Percentiles rank a stretch among this genome's conserved stretches.
These are phyloP conservation scores for Gari tellinella DNA, from an alignment of 2,888 invertebrate genomes.

Conservation along the genomic window DNA sequence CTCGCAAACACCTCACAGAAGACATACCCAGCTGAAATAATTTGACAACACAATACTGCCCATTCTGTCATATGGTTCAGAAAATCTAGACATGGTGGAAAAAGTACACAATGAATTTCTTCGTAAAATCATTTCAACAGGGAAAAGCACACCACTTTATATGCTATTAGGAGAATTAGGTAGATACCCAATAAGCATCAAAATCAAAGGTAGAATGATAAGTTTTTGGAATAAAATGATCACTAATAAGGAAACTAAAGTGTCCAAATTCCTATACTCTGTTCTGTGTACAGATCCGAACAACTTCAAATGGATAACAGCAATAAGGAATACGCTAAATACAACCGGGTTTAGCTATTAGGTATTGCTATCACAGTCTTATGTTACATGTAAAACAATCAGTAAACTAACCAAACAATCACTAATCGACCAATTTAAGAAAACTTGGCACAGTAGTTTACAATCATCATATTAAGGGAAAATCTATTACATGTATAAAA, in stretches of 20 bases:
- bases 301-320: too few relatives aligned
- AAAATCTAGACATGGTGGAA: slow-evolving; percentile 26
- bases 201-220: slow-evolving; percentile 12
- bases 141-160: slow-evolving; percentile 20
- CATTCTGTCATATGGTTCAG: slow-evolving; percentile 35
- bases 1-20: slow-evolving; percentile 5
- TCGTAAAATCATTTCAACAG: slow-evolving; percentile 5
- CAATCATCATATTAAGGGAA: background rate
- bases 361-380: too few relatives aligned
- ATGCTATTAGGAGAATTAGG: slow-evolving; percentile 24
- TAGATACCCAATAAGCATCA: slow-evolving; percentile 24
- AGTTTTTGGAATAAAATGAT: too few relatives aligned
- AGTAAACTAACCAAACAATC: background rate
- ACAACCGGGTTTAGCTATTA: too few relatives aligned
- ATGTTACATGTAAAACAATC: too few relatives aligned
- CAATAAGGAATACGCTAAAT: background rate
- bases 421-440: slow-evolving; percentile 9
- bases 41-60: slow-evolving; percentile 23
- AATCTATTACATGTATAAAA: slow-evolving; percentile 1
- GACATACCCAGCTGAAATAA: slow-evolving; percentile 19
- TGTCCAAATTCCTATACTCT: too few relatives aligned
- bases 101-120: slow-evolving; percentile 15
- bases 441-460: background rate
- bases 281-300: too few relatives aligned
- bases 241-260: too few relatives aligned